These are phyloP conservation scores for Caenorhabditis sp. DNA, from an alignment of 2,888 invertebrate species.

Conservation along the genomic window DNA sequence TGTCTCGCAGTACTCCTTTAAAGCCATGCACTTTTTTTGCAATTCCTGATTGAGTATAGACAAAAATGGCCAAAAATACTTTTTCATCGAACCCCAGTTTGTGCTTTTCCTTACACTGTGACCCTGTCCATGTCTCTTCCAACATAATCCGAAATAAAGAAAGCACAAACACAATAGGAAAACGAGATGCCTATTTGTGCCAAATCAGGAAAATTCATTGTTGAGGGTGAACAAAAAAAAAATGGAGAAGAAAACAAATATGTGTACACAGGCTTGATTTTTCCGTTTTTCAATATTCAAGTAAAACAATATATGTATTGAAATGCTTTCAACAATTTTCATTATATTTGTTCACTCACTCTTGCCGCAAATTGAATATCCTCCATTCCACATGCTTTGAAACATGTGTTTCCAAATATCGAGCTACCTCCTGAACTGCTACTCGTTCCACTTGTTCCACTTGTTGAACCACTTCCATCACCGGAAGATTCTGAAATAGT, in stretches of 20 bases:
- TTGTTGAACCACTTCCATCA: constrained; percentile 24
- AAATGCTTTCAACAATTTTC: not conserved
- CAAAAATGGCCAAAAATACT: too few species aligned
- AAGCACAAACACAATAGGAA: not conserved
- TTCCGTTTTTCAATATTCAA: not conserved
- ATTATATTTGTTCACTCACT: constrained; percentile 27
- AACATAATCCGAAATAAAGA: too few species aligned
- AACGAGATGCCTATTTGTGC: not conserved
- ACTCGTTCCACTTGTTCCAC: constrained; percentile 6
- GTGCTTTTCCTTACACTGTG: not conserved
- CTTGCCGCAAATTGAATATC: constrained; percentile 67
- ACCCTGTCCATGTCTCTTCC: not conserved
- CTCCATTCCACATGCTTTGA: constrained; percentile 69
- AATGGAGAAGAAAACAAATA: not conserved
- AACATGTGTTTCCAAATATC: constrained; percentile 57
- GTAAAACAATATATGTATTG: not conserved
- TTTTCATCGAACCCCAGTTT: too few species aligned
- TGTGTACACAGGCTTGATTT: not conserved
- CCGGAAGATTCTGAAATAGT: constrained; percentile 34
- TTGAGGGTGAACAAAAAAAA: not conserved
- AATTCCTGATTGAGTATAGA: too few species aligned
- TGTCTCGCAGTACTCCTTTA: too few species aligned
- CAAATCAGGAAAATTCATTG: not conserved
- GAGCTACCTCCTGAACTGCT: constrained; percentile 22
- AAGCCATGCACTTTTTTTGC: too few species aligned